phyloP scores from a whole-genome alignment of 2,888 invertebrate species.

The Acrobasis suavella region DNA sequence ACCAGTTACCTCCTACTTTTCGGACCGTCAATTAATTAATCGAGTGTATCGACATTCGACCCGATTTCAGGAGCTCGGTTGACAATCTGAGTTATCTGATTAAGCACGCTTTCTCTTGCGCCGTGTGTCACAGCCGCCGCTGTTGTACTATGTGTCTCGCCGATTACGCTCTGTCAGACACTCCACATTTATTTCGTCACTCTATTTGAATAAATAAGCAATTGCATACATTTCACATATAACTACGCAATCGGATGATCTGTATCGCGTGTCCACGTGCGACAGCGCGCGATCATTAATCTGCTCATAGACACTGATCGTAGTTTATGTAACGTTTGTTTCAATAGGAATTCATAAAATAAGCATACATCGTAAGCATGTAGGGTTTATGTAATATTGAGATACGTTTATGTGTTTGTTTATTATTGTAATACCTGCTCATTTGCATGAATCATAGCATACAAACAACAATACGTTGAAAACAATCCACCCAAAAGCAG shows the following conservation, averaged over 20 bases:
- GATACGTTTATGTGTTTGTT: constrained; percentile 12
- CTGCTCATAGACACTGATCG: constrained; percentile 36
- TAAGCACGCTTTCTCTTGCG: constrained; percentile 80
- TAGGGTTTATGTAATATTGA: constrained; percentile 5
- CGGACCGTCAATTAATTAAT: constrained; percentile 80
- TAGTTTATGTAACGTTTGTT: constrained; percentile 31
- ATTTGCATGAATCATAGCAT: neutral
- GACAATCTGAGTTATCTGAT: constrained; percentile 82
- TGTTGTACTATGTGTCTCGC: constrained; percentile 50
- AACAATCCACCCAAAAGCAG: constrained; percentile 28
- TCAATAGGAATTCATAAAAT: constrained; percentile 29
- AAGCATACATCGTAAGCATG: constrained; percentile 11
- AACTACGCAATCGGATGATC: constrained; percentile 57
- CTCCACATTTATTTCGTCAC: constrained; percentile 75
- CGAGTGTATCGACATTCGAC: constrained; percentile 81
- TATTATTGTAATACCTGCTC: neutral
- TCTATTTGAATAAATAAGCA: constrained; percentile 75
- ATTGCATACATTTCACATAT: constrained; percentile 65
- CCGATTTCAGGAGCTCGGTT: constrained; percentile 81
- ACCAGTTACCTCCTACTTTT: constrained; percentile 74
- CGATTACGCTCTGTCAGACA: constrained; percentile 62
- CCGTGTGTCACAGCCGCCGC: constrained; percentile 53
- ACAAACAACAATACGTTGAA: constrained; percentile 9
- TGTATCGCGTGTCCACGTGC: constrained; percentile 51
- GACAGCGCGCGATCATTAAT: constrained; percentile 59